Percentiles rank a stretch among this genome's conserved stretches.
Conservation (phyloP, 2,888 invertebrate genomes). For the Vandiemenella viatica region DNA sequence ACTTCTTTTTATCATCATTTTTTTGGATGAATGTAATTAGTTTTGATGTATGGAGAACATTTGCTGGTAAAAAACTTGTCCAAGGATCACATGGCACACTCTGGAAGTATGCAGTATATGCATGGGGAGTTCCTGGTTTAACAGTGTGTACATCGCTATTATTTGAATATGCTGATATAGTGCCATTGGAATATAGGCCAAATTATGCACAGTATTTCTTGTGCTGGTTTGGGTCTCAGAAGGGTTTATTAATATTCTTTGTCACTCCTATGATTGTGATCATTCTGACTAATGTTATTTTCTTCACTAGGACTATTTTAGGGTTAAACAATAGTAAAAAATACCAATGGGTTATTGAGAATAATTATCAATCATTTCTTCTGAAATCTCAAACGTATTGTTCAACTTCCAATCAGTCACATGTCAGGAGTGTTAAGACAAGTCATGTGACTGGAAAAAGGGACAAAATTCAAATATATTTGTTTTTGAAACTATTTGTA, state of each 20-base stretch:
- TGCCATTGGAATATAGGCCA: constrained; percentile 10
- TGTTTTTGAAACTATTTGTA: constrained; percentile 27
- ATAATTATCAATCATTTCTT: constrained; percentile 4
- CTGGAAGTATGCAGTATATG: constrained; percentile 23
- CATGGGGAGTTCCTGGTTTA: constrained; percentile 26
- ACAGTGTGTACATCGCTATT: constrained; percentile 21
- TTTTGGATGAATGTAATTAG: constrained; percentile 33
- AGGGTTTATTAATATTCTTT: constrained; percentile 26
- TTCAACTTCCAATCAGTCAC: no score
- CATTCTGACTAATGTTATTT: constrained; percentile 25
- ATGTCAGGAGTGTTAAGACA: no score
- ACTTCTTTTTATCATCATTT: constrained; percentile 28
- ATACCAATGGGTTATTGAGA: no score
- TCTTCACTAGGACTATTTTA: constrained; percentile 26
- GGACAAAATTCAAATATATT: constrained; percentile 19
- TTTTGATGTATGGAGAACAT: constrained; percentile 30
- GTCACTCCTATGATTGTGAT: constrained; percentile 26
- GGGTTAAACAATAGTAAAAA: no score
- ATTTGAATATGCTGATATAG: constrained; percentile 14
- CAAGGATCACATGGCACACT: constrained; percentile 13
- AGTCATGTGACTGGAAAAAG: constrained; percentile 20
- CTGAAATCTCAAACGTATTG: background rate
- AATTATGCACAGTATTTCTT: constrained; percentile 15
- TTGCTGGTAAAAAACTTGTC: constrained; percentile 17
- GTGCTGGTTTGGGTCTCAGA: constrained; percentile 30